Evolutionary conservation across 2,797 vertebrate species (phyloP).

Genomic region (Phrynocephalus forsythii): DNA sequence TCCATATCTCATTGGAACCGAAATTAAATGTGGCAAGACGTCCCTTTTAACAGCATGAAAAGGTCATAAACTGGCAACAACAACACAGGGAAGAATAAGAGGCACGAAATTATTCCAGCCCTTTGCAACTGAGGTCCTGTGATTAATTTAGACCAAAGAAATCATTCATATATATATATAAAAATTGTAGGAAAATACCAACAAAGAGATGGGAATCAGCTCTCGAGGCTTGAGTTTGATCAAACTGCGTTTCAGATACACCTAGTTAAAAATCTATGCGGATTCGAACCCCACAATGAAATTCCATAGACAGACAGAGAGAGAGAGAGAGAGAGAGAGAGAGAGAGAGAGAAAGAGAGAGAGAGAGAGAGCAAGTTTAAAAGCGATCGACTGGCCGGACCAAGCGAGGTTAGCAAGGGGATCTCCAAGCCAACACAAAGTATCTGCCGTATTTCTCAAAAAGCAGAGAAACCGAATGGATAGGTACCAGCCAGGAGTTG

Average conservation of each 20-base stretch:
- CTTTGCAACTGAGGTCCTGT: constrained; percentile 9
- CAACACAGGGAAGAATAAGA: constrained; percentile 21
- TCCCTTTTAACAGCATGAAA: constrained; percentile 55
- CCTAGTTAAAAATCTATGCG: background rate
- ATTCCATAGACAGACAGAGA: background rate
- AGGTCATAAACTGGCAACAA: constrained; percentile 53
- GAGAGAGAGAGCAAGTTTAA: background rate
- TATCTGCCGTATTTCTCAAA: background rate
- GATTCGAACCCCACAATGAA: background rate
- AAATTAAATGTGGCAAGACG: constrained; percentile 65
- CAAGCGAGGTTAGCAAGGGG: background rate
- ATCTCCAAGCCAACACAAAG: background rate
- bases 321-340: background rate
- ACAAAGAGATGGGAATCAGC: background rate
- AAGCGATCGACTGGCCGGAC: background rate
- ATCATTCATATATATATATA: too few relatives aligned
- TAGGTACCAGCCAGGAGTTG: background rate
- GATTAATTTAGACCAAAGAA: constrained; percentile 26
- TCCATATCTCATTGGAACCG: constrained; percentile 54
- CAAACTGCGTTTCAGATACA: background rate
- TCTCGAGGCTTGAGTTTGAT: too few relatives aligned
- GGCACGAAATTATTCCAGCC: constrained; percentile 6
- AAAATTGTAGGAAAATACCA: background rate
- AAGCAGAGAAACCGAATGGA: background rate
- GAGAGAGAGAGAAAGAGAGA: background rate